Conservation (phyloP, 2,888 invertebrate genomes). For the Masnerella sp. region DNA sequence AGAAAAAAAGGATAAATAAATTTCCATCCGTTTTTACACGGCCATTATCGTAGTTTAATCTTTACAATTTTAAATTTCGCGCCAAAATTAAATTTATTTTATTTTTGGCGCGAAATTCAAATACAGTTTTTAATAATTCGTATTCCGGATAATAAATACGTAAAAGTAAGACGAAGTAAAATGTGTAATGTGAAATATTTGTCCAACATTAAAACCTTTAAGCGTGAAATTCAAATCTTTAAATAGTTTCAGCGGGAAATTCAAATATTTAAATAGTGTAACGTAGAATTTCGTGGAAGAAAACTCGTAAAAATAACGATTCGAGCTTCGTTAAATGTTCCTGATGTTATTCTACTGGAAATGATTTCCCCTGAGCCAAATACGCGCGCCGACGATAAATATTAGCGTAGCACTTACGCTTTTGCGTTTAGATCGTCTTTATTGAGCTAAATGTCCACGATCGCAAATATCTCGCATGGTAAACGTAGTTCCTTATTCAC, state of each 20-base stretch:
- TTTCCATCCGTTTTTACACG: neutral
- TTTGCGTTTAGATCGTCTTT: conserved; percentile 54
- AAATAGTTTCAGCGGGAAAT: neutral
- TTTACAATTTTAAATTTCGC: neutral
- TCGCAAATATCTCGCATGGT: conserved; percentile 49
- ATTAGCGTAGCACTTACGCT: conserved; percentile 54
- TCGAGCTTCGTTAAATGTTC: neutral
- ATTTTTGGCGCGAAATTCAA: conserved; percentile 1
- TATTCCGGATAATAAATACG: too few relatives aligned
- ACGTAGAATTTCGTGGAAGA: neutral
- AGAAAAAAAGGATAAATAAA: too few relatives aligned
- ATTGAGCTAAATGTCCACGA: conserved; percentile 51
- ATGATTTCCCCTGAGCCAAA: conserved; percentile 40
- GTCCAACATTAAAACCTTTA: neutral
- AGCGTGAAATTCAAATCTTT: neutral
- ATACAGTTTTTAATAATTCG: neutral
- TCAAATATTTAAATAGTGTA: too few relatives aligned
- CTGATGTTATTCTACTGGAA: conserved; percentile 26
- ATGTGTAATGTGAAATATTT: too few relatives aligned
- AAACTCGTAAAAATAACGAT: neutral
- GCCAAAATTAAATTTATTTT: neutral
- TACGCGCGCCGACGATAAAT: conserved; percentile 44
- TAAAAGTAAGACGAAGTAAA: too few relatives aligned
- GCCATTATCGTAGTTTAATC: neutral
- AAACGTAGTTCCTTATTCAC: conserved; percentile 57